Conservation (phyloP, 2,888 invertebrate genomes). For the Coremacera marginata region DNA sequence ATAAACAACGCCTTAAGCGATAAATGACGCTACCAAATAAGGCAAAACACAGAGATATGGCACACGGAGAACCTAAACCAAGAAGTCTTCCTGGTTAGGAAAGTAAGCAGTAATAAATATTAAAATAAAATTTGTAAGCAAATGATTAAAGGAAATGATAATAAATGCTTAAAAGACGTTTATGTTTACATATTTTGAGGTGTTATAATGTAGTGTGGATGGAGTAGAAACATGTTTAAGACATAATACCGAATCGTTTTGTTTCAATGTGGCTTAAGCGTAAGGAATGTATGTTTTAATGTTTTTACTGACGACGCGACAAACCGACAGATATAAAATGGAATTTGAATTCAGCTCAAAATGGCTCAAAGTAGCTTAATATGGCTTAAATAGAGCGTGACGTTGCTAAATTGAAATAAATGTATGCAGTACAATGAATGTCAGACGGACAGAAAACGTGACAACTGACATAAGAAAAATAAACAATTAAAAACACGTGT, state of each 20-base stretch:
- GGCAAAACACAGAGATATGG: not conserved
- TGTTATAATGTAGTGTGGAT: too few species aligned
- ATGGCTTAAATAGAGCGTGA: not conserved
- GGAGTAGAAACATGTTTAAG: not conserved
- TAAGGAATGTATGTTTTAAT: not conserved
- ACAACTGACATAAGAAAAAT: not conserved
- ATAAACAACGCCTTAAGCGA: not conserved
- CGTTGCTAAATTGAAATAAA: not conserved
- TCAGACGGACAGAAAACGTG: not conserved
- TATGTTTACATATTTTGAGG: not conserved
- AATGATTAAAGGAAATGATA: constrained; percentile 20
- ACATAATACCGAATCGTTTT: not conserved
- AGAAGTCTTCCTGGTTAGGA: not conserved
- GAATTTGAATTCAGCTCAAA: not conserved
- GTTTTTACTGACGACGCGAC: not conserved
- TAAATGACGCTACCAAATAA: not conserved
- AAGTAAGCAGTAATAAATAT: constrained; percentile 23
- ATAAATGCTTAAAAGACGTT: constrained; percentile 17
- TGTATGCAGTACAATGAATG: not conserved
- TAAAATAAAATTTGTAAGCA: constrained; percentile 25
- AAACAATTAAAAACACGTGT: not conserved
- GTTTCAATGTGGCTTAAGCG: not conserved
- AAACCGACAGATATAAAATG: not conserved
- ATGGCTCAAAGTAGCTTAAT: constrained; percentile 12
- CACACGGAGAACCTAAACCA: too few species aligned